Evolutionary conservation across 2,113 vertebrate species (phyloP).

Genomic region (Neogale vison): DNA sequence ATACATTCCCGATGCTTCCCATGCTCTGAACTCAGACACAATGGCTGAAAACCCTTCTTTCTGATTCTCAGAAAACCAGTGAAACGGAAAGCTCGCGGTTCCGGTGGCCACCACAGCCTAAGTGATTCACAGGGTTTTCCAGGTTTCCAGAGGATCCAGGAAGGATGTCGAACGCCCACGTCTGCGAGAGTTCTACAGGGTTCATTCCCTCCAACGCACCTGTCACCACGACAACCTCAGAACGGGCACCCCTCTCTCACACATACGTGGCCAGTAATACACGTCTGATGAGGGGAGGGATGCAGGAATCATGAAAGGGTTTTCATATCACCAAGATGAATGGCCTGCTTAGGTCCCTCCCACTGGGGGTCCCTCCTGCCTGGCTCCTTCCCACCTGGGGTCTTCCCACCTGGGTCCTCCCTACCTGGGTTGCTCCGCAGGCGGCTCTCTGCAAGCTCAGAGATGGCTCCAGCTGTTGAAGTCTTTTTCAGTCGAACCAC

Average conservation of each 20-base stretch:
- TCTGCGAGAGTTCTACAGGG: not conserved
- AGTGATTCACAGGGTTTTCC: not conserved
- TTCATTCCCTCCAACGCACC: not conserved
- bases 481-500: constrained; percentile 93
- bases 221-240: not conserved
- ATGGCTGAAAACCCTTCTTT: not conserved
- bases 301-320: no score
- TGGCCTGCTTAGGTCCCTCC: not conserved
- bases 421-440: constrained; percentile 89
- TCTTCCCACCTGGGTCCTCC: not conserved
- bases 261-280: not conserved
- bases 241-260: not conserved
- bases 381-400: not conserved
- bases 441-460: constrained; percentile 91
- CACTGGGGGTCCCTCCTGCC: not conserved
- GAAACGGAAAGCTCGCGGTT: not conserved
- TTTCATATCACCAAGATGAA: not conserved
- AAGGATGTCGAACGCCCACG: no score
- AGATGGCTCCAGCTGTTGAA: constrained; percentile 92
- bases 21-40: not conserved
- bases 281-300: not conserved
- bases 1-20: not conserved
- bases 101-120: not conserved
- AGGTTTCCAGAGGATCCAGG: not conserved
- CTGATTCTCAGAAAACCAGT: not conserved